Percentiles rank a stretch among this genome's conserved stretches.
phyloP scores from a whole-genome alignment of 2,113 vertebrate species.

The Talpa occidentalis region DNA sequence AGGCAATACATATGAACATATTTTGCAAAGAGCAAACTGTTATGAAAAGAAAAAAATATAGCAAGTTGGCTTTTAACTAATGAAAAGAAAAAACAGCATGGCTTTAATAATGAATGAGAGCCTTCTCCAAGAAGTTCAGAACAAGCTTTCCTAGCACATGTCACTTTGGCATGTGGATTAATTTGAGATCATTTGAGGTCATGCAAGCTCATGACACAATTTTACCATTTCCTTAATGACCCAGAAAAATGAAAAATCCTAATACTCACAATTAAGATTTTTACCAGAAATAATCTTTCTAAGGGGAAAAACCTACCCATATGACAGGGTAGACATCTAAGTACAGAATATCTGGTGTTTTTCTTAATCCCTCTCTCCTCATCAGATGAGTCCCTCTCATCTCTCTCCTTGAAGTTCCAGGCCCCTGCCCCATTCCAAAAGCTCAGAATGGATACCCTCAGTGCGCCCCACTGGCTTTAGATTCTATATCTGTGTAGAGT shows the following conservation, averaged over 20 bases:
- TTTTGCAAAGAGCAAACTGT: neutral
- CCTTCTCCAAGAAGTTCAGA: neutral
- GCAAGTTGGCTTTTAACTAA: too few relatives aligned
- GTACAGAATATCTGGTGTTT: neutral
- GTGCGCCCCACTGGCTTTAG: neutral
- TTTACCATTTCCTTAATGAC: neutral
- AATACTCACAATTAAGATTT: neutral
- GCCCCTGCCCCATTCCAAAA: neutral
- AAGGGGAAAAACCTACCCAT: neutral
- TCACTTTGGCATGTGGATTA: neutral
- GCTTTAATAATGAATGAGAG: neutral
- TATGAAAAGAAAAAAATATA: neutral
- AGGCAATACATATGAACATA: neutral
- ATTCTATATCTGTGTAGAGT: neutral
- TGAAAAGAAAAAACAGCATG: neutral
- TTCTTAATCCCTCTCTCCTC: neutral
- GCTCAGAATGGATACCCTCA: neutral
- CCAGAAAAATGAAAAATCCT: neutral
- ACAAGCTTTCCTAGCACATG: neutral
- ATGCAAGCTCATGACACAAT: neutral
- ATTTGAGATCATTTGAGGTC: neutral
- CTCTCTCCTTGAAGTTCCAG: too few relatives aligned
- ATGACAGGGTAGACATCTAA: neutral
- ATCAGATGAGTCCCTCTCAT: too few relatives aligned
- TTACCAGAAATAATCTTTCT: neutral